Evolutionary conservation across 2,113 vertebrate genomes (phyloP), one percentile per base, ranked within the genome.

Genomic region (Anarhynchus alexandrinus): DNA sequence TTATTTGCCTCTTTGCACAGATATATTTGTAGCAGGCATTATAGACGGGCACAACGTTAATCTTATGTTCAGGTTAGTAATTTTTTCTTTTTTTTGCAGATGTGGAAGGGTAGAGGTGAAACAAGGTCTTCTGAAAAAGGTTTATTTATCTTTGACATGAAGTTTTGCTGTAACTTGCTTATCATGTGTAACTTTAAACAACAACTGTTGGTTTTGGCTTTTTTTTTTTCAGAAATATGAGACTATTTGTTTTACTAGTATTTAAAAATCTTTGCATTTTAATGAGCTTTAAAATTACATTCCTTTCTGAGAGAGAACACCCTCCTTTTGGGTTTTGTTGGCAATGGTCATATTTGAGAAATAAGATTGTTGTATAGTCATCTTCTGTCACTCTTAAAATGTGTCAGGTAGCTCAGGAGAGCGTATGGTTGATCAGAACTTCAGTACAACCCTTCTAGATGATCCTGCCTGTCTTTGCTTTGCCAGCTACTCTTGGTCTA

Each of bases 401-500:
- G 10, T 8, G 29, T 23, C 22, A 25, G 10, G n/a, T 52, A 38
- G 45, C 16, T 87, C 61, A 79, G 61, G 34, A 66, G 15, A 42
- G 5, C 2, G 10, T 34, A 40, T 15, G n/a, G 55, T 38, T 70
- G 30, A 6, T 54, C 19, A 74, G 55, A 93, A 21, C 16, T 93
- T 66, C 69, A 59, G 32, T 10, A 54, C 64, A 61, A 34, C 43
- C 43, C 10, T 87, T 77, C 76, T 64, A 18, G 49, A 15, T 49
- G 23, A 43, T 34, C 29, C 43, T 86, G n/a, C 25, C 40, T 13
- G 11, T 21, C n/a, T 72, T 79, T 65, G 22, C 40, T 73, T 67
- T 83, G 15, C 32, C n/a, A 69, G 0, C 32, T 58, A 3, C 14
- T 59, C 8, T 42, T 77, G 21, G 17, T 49, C 22, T 74, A 0